Evolutionary conservation across 2,888 invertebrate species (phyloP).

Genomic region (Trachelus troglodyta): DNA sequence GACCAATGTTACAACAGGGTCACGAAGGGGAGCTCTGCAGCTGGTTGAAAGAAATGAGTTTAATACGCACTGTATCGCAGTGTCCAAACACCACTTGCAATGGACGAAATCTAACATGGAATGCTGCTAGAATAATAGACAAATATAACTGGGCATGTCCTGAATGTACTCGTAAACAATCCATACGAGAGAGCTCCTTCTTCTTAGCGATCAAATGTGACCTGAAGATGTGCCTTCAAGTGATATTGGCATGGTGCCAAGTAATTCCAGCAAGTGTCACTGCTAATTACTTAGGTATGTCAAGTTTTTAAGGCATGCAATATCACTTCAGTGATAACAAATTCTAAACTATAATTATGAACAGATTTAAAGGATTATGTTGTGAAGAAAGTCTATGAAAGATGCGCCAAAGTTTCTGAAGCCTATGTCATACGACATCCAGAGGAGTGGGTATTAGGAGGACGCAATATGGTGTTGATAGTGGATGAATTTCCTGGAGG

Average conservation of each 20-base stretch:
- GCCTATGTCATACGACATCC: slow-evolving; percentile 67
- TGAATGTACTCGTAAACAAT: slow-evolving; percentile 65
- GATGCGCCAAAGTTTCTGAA: slow-evolving; percentile 69
- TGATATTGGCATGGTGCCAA: slow-evolving; percentile 76
- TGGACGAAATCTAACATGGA: slow-evolving; percentile 66
- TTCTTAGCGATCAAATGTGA: slow-evolving; percentile 75
- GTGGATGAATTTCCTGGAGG: slow-evolving; percentile 76
- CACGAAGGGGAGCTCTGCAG: slow-evolving; percentile 69
- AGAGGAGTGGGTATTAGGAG: slow-evolving; percentile 70
- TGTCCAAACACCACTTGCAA: slow-evolving; percentile 64
- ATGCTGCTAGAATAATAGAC: slow-evolving; percentile 67
- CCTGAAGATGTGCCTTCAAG: slow-evolving; percentile 71
- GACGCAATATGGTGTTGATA: slow-evolving; percentile 72
- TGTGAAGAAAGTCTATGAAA: slow-evolving; percentile 71
- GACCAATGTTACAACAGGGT: slow-evolving; percentile 68
- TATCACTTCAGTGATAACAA: not conserved
- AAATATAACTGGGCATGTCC: slow-evolving; percentile 69
- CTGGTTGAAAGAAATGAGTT: slow-evolving; percentile 68
- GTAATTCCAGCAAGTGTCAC: slow-evolving; percentile 69
- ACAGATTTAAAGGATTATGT: slow-evolving; percentile 72
- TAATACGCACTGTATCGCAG: slow-evolving; percentile 63
- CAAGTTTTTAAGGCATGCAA: slow-evolving; percentile 3
- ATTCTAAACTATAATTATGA: not conserved
- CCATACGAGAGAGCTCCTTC: slow-evolving; percentile 70
- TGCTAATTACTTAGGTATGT: slow-evolving; percentile 70